Base-by-base conservation (phyloP, 2,888 invertebrate species). In the Ormia ochracea region DNA sequence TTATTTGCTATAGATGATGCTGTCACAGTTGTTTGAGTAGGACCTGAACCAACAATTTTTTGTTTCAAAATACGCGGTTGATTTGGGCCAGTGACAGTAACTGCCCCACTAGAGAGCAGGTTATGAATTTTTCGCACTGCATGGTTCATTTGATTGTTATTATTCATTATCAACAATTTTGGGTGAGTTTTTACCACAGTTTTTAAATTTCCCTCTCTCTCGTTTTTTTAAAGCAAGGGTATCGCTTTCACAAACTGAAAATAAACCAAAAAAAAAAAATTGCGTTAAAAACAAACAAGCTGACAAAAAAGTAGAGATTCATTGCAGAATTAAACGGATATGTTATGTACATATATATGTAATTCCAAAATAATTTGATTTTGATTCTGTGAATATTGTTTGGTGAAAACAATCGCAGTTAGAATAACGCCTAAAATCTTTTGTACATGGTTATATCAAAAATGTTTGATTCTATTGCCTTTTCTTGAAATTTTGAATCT, bases 111-210 rank as follows among this genome's bases (percentile, higher is more conserved):
- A 72, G 88, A 88, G 21, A 90, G 85, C 81, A 90, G 86, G 85
- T 89, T 90, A 83, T 88, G 89, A 81, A 90, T 89, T 86, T 90
- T 90, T 79, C 89, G 88, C 74, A 88, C 90, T 68, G 89, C 88
- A 84, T 87, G 89, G 80, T 84, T 88, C 81, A 90, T 87, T 85
- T 89, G 89, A 83, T 87, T n/a, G n/a, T n/a, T n/a, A n/a, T n/a
- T 89, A 84, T 86, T 87, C 88, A 88, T 87, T 21, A 41, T 12
- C 10, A 61, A 21, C 7, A 23, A 52, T 41, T 28, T 58, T 56
- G 54, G 33, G 23, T 26, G 4, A 21, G 17, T 45, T 38, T 48
- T 58, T 12, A 10, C 36, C 28, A 38, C n/a, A n/a, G n/a, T 41
- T 6, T 63, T 33, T 59, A 1, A 26, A 58, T 58, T 9, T 56